Evolutionary conservation across 2,113 vertebrate species (phyloP).

Genomic region (Rhabdornis inornatus): DNA sequence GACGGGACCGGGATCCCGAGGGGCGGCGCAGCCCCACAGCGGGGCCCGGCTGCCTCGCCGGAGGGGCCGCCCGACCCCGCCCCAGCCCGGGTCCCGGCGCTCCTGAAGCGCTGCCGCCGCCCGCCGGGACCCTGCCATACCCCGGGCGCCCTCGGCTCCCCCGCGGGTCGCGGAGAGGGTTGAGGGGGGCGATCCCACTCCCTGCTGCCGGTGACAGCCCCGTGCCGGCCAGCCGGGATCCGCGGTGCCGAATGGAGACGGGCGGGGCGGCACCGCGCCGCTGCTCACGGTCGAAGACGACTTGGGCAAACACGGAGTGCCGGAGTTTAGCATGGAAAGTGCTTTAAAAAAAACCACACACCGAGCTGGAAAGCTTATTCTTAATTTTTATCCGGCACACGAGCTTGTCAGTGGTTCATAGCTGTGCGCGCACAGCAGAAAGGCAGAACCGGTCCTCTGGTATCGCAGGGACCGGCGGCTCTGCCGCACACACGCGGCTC

Average conservation of each 20-base stretch:
- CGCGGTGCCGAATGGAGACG: background rate
- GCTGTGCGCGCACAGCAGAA: background rate
- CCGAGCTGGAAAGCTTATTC: background rate
- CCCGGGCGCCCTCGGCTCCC: background rate
- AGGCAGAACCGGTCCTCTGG: accelerated
- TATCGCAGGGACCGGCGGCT: background rate
- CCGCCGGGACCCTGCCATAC: background rate
- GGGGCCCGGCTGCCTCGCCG: background rate
- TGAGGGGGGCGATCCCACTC: no score
- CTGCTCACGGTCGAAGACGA: background rate
- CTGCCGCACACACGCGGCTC: accelerated
- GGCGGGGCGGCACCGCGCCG: background rate
- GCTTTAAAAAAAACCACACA: background rate
- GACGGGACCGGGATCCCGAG: background rate
- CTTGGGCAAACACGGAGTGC: background rate
- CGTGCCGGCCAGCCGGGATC: background rate
- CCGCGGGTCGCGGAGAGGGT: background rate
- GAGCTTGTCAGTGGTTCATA: background rate
- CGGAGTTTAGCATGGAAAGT: background rate
- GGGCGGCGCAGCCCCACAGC: background rate
- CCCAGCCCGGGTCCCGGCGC: background rate
- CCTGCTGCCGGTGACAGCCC: background rate
- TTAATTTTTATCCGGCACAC: accelerated
- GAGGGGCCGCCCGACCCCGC: background rate
- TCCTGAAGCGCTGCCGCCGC: background rate